phyloP scores from a whole-genome alignment of 2,797 vertebrate species.

The Intellagama lesueurii region DNA sequence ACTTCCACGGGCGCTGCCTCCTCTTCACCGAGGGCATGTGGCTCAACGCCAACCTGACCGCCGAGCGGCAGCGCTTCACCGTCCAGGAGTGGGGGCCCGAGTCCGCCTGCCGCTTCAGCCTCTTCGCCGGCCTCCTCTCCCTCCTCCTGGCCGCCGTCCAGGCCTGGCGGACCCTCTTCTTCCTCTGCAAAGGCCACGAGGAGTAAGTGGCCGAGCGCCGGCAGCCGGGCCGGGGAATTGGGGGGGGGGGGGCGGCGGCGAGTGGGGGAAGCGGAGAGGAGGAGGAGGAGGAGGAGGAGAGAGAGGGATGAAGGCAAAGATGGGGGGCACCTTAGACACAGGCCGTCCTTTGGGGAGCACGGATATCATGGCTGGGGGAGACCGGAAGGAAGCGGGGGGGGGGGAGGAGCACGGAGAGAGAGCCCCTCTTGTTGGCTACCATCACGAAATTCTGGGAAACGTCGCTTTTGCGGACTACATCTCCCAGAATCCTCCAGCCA shows the following conservation, averaged over 20 bases:
- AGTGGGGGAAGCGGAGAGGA: not conserved
- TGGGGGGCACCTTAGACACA: not conserved
- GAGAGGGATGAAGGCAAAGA: too few species aligned
- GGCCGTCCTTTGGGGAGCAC: not conserved
- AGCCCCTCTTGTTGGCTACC: too few species aligned
- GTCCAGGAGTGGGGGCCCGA: constrained; percentile 97
- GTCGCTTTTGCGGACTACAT: too few species aligned
- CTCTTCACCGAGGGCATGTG: constrained; percentile 97
- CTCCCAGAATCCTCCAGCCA: too few species aligned
- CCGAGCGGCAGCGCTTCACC: constrained; percentile 93
- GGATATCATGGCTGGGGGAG: not conserved
- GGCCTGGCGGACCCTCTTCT: constrained; percentile 94
- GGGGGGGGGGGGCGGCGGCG: constrained; percentile 8
- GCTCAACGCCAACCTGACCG: constrained; percentile 96
- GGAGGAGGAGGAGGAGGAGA: too few species aligned
- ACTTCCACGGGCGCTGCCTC: constrained; percentile 93
- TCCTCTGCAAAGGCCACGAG: constrained; percentile 95
- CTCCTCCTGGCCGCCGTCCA: constrained; percentile 92
- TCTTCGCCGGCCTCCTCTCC: constrained; percentile 90
- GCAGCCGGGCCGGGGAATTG: not conserved
- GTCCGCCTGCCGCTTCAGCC: constrained; percentile 94
- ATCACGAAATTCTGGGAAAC: too few species aligned
- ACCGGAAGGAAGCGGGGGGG: not conserved
- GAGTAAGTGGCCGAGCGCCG: constrained; percentile 86
- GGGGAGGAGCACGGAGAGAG: not conserved